Conservation (phyloP, 2,113 vertebrate species). For the Mus musculus region GRCm39 chr9:63653501-63654000, state of each 20-base stretch:
- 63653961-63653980: neutral
- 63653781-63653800: neutral
- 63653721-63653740: constrained; percentile 52
- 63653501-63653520: neutral
- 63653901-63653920: neutral
- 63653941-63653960: neutral
- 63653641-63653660: constrained; percentile 70
- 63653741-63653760: neutral
- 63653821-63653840: constrained; percentile 2
- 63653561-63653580: constrained; percentile 76
- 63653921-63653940: constrained; percentile 8
- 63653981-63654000: neutral
- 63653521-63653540: neutral
- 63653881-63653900: neutral
- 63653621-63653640: constrained; percentile 56
- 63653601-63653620: constrained; percentile 63
- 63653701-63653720: constrained; percentile 68
- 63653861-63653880: neutral
- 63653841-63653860: neutral
- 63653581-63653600: constrained; percentile 59
- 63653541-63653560: constrained; percentile 43
- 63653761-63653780: neutral
- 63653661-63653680: constrained; percentile 71
- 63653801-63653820: constrained; percentile 3
- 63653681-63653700: constrained; percentile 61